phyloP scores from a whole-genome alignment of 2,888 invertebrate species.

The Limnephilus rhombicus region DNA sequence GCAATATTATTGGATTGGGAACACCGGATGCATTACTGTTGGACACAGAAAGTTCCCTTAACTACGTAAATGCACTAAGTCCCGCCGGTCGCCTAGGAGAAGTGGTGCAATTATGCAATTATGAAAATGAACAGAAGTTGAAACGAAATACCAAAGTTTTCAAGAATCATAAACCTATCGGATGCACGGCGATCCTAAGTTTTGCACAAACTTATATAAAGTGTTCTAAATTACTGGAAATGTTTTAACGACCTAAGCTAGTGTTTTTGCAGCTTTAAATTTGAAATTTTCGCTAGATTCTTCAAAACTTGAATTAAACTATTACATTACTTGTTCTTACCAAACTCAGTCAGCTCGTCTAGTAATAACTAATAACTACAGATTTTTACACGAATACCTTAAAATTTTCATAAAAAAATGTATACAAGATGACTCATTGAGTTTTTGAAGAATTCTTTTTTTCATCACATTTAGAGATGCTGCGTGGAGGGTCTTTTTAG shows the following conservation, averaged over 20 bases:
- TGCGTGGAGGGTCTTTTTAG: no score
- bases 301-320: neutral
- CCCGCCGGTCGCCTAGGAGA: neutral
- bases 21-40: neutral
- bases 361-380: neutral
- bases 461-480: no score
- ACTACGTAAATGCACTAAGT: conserved; percentile 41
- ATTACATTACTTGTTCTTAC: neutral
- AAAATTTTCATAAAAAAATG: neutral
- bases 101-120: conserved; percentile 60
- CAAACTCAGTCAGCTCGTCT: neutral
- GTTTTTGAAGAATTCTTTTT: neutral
- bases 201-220: conserved; percentile 2
- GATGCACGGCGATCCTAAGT: conserved; percentile 47
- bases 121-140: conserved; percentile 61
- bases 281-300: neutral
- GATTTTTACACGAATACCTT: neutral
- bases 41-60: conserved; percentile 36
- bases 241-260: conserved; percentile 10
- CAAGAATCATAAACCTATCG: conserved; percentile 56
- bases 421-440: neutral
- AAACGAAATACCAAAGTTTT: conserved; percentile 52
- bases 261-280: conserved; percentile 12
- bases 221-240: conserved; percentile 7
- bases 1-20: neutral